Evolutionary conservation across 2,888 invertebrate genomes (phyloP).

Genomic region (Bugulina stolonifera): DNA sequence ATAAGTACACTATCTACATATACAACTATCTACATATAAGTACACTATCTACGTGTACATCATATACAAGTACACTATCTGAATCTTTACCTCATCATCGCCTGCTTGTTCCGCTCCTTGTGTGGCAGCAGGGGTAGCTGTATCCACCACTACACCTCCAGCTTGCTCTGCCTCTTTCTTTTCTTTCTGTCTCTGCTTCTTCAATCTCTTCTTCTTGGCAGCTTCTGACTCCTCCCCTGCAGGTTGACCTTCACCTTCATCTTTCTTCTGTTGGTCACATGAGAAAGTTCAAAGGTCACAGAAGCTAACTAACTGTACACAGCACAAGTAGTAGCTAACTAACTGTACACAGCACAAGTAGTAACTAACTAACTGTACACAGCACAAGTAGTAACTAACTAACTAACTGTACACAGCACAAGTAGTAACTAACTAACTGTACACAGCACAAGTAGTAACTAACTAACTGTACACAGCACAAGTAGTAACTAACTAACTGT

Average conservation of each 20-base stretch:
- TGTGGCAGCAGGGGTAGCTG: neutral
- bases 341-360: no score
- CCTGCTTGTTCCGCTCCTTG: neutral
- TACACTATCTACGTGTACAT: neutral
- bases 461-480: no score
- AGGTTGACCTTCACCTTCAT: slow-evolving; percentile 28
- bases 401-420: no score
- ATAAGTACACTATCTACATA: neutral
- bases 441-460: no score
- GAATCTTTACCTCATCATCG: no score
- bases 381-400: neutral
- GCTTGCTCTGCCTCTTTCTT: neutral
- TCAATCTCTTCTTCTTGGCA: slow-evolving; percentile 31
- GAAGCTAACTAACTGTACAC: no score
- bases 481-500: no score
- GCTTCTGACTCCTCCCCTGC: slow-evolving; percentile 34
- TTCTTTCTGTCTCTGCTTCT: slow-evolving; percentile 25
- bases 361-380: neutral
- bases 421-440: no score
- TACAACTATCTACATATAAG: neutral
- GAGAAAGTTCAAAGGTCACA: no score
- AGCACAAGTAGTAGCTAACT: no score
- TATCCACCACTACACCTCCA: neutral
- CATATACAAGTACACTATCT: no score
- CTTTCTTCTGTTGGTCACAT: neutral